Conservation (phyloP, 92 coral and sea anemone species). For the Porites lobata region DNA sequence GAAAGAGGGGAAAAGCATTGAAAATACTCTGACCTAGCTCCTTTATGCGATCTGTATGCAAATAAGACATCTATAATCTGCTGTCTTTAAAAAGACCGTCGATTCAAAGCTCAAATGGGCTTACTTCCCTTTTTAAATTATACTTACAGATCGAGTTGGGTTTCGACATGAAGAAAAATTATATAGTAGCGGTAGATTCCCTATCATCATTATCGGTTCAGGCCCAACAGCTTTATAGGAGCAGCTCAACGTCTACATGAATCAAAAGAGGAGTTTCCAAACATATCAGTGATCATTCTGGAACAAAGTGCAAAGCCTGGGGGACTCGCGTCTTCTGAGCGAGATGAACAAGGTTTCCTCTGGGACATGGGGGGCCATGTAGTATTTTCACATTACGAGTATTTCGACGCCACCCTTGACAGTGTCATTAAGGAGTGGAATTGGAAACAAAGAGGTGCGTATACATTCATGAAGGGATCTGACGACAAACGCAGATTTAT, state of each 20-base stretch:
- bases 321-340: conserved; percentile 69
- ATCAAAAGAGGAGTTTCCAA: conserved; percentile 34
- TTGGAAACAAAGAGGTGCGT: conserved; percentile 59
- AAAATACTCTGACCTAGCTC: too few species aligned
- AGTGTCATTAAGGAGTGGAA: conserved; percentile 61
- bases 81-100: too few species aligned
- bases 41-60: too few species aligned
- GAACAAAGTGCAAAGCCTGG: conserved; percentile 67
- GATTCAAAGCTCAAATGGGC: too few species aligned
- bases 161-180: too few species aligned
- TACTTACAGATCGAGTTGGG: too few species aligned
- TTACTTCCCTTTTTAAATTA: too few species aligned
- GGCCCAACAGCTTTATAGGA: conserved; percentile 81
- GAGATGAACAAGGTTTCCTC: conserved; percentile 73
- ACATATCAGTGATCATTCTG: conserved; percentile 47
- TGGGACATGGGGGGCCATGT: conserved; percentile 88
- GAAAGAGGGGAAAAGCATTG: too few species aligned
- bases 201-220: conserved; percentile 64
- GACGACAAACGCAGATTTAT: conserved; percentile 65
- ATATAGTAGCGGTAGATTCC: too few species aligned
- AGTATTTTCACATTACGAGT: conserved; percentile 70
- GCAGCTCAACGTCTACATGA: conserved; percentile 72
- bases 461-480: conserved; percentile 77
- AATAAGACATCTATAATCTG: too few species aligned
- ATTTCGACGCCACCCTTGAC: conserved; percentile 64